Conservation (phyloP, 2,113 vertebrate species). For the Coracopsis vasa region DNA sequence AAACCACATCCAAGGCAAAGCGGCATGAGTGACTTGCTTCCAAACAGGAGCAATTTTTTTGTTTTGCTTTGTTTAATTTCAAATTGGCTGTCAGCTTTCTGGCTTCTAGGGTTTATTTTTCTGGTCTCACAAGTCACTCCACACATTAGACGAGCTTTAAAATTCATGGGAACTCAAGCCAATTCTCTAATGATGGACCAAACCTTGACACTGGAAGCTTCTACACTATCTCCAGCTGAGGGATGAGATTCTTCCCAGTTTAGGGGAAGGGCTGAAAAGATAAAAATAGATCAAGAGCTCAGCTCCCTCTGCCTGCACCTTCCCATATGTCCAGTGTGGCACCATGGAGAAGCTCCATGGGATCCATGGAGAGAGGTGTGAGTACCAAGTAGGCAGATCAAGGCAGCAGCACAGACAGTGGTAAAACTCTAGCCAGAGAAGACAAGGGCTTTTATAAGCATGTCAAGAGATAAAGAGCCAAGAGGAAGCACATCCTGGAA, state of each 20-base stretch:
- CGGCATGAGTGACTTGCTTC: background rate
- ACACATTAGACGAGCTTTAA: background rate
- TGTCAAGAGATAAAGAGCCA: background rate
- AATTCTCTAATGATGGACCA: background rate
- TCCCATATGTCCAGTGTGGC: rapidly evolving
- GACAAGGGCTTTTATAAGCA: background rate
- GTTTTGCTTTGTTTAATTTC: conserved; percentile 43
- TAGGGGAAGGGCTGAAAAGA: background rate
- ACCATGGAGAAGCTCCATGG: background rate
- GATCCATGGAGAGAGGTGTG: background rate
- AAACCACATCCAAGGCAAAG: conserved; percentile 7
- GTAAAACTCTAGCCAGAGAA: background rate
- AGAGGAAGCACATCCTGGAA: conserved; percentile 9
- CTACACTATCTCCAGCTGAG: background rate
- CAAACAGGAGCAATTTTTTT: background rate
- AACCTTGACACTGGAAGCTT: background rate
- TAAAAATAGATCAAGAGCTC: background rate
- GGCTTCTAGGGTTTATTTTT: background rate
- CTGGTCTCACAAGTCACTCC: background rate
- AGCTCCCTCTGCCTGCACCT: background rate
- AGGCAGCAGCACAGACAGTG: background rate
- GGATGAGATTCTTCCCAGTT: background rate
- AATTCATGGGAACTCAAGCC: background rate
- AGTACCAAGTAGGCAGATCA: background rate
- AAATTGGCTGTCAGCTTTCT: background rate